These are phyloP conservation scores for Coleophora flavipennella DNA, from an alignment of 2,888 invertebrate species.

Conservation along the genomic window DNA sequence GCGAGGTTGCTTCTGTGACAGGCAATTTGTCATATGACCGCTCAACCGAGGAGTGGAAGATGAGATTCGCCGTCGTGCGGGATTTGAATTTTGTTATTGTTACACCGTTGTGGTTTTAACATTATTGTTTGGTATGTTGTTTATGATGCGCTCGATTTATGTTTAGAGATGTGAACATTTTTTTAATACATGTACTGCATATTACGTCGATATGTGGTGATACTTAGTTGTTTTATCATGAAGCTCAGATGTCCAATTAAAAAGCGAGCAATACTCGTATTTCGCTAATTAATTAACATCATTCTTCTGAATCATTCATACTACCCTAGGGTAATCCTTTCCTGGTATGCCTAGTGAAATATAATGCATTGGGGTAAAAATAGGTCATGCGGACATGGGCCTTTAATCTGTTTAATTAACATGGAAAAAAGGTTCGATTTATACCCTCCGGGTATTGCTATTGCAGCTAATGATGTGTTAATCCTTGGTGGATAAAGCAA, in stretches of 20 bases:
- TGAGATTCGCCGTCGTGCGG: constrained; percentile 47
- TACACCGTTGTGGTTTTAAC: constrained; percentile 30
- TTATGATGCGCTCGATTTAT: not conserved
- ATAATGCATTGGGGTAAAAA: constrained; percentile 49
- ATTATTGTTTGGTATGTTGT: constrained; percentile 4
- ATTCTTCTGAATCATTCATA: constrained; percentile 58
- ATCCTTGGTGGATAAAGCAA: constrained; percentile 28
- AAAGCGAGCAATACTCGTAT: constrained; percentile 40
- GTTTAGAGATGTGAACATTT: not conserved
- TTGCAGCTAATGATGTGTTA: constrained; percentile 57
- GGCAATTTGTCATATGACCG: constrained; percentile 64
- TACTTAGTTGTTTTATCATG: no score
- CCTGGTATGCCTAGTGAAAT: constrained; percentile 29
- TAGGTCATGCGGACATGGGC: constrained; percentile 56
- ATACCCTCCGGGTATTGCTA: constrained; percentile 32
- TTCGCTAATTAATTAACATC: constrained; percentile 59
- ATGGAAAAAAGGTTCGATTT: constrained; percentile 60
- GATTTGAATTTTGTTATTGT: constrained; percentile 54
- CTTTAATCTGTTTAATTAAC: constrained; percentile 69
- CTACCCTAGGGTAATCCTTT: constrained; percentile 18
- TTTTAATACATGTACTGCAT: no score
- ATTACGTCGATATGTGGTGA: no score
- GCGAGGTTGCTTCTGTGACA: constrained; percentile 30
- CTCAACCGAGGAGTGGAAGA: constrained; percentile 38
- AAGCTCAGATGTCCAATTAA: constrained; percentile 36